phyloP scores from a whole-genome alignment of 2,113 vertebrate genomes.

The Passer montanus region DNA sequence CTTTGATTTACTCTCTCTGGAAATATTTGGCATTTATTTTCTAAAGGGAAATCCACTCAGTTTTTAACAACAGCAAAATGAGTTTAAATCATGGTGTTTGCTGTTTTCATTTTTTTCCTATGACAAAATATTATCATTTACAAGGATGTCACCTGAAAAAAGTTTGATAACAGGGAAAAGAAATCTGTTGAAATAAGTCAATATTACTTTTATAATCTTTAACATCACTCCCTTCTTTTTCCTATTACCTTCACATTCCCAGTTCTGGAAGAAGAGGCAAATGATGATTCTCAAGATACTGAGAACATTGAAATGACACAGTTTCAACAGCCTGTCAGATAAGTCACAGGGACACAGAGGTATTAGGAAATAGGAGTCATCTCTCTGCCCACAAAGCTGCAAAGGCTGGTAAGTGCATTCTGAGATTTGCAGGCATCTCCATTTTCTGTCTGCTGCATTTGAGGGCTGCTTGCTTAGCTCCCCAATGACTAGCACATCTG shows the following conservation, averaged over 20 bases:
- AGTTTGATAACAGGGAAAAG: neutral
- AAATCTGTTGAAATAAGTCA: neutral
- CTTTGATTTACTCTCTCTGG: neutral
- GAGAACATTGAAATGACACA: neutral
- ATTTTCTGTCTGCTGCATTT: neutral
- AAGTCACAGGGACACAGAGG: neutral
- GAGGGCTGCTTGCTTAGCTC: neutral
- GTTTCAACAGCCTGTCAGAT: neutral
- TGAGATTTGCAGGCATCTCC: neutral
- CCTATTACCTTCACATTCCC: neutral
- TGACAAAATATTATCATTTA: neutral
- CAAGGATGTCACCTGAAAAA: neutral
- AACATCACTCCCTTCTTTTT: neutral
- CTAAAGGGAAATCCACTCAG: neutral
- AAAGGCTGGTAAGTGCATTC: neutral
- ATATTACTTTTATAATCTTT: neutral
- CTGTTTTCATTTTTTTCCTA: neutral
- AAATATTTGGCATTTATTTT: neutral
- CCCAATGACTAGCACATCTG: neutral
- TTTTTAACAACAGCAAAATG: neutral
- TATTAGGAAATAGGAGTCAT: neutral
- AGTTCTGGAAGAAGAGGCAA: neutral
- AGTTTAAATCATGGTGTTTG: neutral
- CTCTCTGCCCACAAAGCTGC: neutral
- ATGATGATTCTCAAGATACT: neutral